Base-by-base conservation (phyloP, 2,888 invertebrate genomes). In the Andrena flavipes region DNA sequence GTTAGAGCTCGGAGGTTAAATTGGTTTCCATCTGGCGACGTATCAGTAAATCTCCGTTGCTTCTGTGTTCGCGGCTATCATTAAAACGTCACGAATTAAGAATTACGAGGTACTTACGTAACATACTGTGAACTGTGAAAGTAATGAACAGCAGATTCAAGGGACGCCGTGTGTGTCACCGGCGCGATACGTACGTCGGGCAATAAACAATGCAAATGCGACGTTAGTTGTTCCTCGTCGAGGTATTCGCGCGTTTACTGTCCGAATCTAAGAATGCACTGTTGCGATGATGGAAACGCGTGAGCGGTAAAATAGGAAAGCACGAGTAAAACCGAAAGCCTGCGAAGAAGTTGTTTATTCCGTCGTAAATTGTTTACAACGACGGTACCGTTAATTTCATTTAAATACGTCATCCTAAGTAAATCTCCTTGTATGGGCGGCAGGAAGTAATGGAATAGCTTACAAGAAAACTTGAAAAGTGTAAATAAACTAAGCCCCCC, bases 11-110 rank as follows among this genome's bases (percentile, higher is more conserved):
- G 49, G 30, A 69, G 56, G 56, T 63, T 35, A 71, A 71, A 70
- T 84, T 68, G 56, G 51, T 69, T 70, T 74, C 70, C 62, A 54
- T 78, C 74, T 35, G 26, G 64, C 70, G 26, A 82, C 48, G 64
- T 82, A 82, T 84, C 83, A 74, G 78, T 83, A 84, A 84, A 84
- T 84, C 83, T 75, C 60, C 26, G 83, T 65, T 56, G 83, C 83
- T 84, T 74, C 83, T 84, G 83, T 84, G 83, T 83, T 56, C 71
- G 63, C 74, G 78, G 63, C 71, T 78, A 78, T 84, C 83, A 68
- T 84, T 84, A 84, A 82, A 83, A 82, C 78, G 83, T 82, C 83
- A 71, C 73, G 74, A 82, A 84, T 84, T 84, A 84, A 82, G 83
- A 84, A 78, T 82, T 84, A 84, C 42, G 83, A 83, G 78, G 78